Conservation (phyloP, 2,797 vertebrate species). For the Apogon hyalosoma region DNA sequence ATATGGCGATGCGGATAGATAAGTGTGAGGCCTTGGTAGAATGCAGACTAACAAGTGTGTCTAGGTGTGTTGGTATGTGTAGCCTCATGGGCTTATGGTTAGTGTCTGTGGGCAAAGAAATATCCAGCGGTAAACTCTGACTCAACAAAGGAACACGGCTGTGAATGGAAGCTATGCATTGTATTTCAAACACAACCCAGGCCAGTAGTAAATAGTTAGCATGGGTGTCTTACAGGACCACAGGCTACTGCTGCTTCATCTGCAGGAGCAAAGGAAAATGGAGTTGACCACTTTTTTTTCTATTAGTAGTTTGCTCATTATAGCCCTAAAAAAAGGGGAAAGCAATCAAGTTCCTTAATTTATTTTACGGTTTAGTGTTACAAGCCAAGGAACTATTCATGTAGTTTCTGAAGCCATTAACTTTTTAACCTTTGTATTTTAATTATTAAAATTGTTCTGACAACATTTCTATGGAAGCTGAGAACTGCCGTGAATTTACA, state of each 20-base stretch:
- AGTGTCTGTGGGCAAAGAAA: slow-evolving; percentile 32
- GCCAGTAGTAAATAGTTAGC: slow-evolving; percentile 28
- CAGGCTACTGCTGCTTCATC: neutral
- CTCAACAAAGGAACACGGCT: slow-evolving; percentile 1
- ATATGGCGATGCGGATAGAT: slow-evolving; percentile 52
- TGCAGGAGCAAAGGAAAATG: neutral
- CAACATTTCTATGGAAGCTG: no score
- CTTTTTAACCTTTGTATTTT: no score
- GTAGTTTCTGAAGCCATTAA: no score
- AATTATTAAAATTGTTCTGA: no score
- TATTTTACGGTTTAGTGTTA: neutral
- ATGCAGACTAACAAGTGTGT: slow-evolving; percentile 22
- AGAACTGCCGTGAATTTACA: no score
- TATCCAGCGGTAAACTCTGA: slow-evolving; percentile 22
- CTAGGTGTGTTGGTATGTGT: slow-evolving; percentile 13
- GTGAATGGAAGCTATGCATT: slow-evolving; percentile 44
- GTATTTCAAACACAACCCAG: slow-evolving; percentile 31
- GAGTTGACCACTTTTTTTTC: neutral
- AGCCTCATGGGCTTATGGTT: slow-evolving; percentile 38
- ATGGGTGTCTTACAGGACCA: neutral
- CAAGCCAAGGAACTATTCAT: no score
- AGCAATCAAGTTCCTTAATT: neutral
- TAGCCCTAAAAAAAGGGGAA: neutral
- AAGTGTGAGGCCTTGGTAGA: slow-evolving; percentile 5
- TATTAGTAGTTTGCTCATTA: neutral